These are phyloP conservation scores for Archegozetes longisetosus DNA, from an alignment of 1,140 invertebrate genomes.

Conservation along the genomic window DNA sequence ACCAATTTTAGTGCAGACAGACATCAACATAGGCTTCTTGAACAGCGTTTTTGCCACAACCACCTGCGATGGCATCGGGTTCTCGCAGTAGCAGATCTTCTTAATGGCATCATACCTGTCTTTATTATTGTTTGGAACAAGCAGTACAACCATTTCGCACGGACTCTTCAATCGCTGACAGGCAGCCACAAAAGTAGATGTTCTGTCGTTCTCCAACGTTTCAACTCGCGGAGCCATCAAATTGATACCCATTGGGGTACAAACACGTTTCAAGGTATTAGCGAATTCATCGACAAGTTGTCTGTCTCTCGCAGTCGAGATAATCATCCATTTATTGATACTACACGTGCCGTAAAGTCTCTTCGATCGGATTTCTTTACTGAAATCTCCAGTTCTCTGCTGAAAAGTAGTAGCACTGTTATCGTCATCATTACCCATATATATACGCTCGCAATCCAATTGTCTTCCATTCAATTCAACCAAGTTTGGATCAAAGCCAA, in stretches of 20 bases:
- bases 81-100: constrained; percentile 60
- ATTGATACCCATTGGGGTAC: constrained; percentile 28
- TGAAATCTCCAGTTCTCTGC: constrained; percentile 16
- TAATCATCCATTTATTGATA: constrained; percentile 12
- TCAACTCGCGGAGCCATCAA: constrained; percentile 22
- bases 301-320: constrained; percentile 7
- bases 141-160: constrained; percentile 35
- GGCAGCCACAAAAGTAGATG: background rate
- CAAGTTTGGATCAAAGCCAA: constrained; percentile 28
- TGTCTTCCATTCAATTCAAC: constrained; percentile 29
- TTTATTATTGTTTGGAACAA: constrained; percentile 46
- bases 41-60: constrained; percentile 40
- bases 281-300: constrained; percentile 23
- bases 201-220: background rate
- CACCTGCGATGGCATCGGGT: constrained; percentile 43
- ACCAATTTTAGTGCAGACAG: constrained; percentile 60
- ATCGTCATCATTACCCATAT: constrained; percentile 21
- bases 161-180: background rate
- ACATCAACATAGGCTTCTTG: constrained; percentile 36
- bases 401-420: constrained; percentile 26
- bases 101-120: constrained; percentile 69
- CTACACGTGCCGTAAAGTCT: constrained; percentile 10
- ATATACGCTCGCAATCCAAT: constrained; percentile 28
- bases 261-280: constrained; percentile 21
- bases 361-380: constrained; percentile 22